Evolutionary conservation across 2,113 vertebrate species (phyloP), one percentile per base, ranked within the genome.

Genomic region (Elgaria multicarinata): DNA sequence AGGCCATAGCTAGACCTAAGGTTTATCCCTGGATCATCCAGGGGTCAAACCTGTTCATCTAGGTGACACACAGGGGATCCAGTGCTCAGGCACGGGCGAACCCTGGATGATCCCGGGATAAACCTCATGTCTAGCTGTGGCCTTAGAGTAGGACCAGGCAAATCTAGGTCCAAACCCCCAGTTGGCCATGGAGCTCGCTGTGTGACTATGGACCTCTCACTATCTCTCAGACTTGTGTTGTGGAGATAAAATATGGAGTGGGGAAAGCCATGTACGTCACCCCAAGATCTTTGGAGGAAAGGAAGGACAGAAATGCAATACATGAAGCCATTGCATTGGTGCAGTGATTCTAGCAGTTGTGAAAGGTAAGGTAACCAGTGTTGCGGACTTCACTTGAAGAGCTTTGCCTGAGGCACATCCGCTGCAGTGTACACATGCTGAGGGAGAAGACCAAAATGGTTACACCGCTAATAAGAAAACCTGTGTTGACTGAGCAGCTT

Each of bases 401-500:
- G 50, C 50, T 76, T 33, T 44, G 55, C 72, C 74, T 76, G 53
- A 62, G 39, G 53, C 71, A 18, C 36, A 55, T 75, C 53, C 39
- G 42, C 53, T 44, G 74, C 53, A 76, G 53, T 20, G 36, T 72
- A 58, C n/a, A 55, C n/a, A 7, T 58, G 69, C 24, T 86, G 89
- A 14, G 24, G 84, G 94, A 86, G 88, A 85, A 66, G 75, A 93
- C 50, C 26, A 74, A 13, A 33, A 66, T 0, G 44, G 77, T 36
- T 85, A 66, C 78, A 71, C 16, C 86, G 83, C 89, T 94, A 91
- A 94, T 90, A 92, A 93, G n/a, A 81, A 90, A 90, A 83, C 42
- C 53, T 22, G 93, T 93, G 95, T 95, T 96, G 93, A 92, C 84
- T 92, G 94, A 90, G 94, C 76, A 93, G 90, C 89, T 92, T 91